Conservation (phyloP, 2,888 invertebrate genomes). For the Helobdella robusta region DNA sequence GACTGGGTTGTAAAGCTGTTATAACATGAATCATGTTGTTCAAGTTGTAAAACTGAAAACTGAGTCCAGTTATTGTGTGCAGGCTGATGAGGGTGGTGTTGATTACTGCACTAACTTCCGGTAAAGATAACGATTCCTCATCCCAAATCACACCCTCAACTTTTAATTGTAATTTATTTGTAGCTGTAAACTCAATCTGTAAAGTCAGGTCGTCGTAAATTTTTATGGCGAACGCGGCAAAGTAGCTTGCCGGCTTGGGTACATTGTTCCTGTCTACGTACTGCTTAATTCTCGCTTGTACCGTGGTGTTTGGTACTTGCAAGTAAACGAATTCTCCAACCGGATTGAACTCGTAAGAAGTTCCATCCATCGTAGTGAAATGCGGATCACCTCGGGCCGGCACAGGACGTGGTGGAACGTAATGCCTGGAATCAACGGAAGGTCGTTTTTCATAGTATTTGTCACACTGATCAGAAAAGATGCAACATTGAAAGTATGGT, state of each 20-base stretch:
- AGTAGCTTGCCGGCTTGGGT: conserved; percentile 12
- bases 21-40: conserved; percentile 9
- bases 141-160: background rate
- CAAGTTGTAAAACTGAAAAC: background rate
- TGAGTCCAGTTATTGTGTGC: background rate
- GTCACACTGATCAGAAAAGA: conserved; percentile 2
- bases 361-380: conserved; percentile 22
- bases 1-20: background rate
- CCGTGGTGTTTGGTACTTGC: background rate
- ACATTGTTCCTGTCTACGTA: background rate
- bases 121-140: background rate
- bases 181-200: conserved; percentile 19
- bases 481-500: conserved; percentile 17
- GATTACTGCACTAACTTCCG: too few relatives aligned
- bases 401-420: conserved; percentile 8
- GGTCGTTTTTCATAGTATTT: conserved; percentile 27
- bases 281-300: conserved; percentile 23
- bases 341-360: conserved; percentile 20
- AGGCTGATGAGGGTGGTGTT: conserved; percentile 1
- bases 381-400: conserved; percentile 24
- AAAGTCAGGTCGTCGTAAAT: background rate
- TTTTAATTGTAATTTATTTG: conserved; percentile 9
- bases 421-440: conserved; percentile 16
- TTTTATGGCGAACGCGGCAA: conserved; percentile 24
- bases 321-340: conserved; percentile 26